Conservation (phyloP, 2,888 invertebrate species). For the Desoria tigrina region DNA sequence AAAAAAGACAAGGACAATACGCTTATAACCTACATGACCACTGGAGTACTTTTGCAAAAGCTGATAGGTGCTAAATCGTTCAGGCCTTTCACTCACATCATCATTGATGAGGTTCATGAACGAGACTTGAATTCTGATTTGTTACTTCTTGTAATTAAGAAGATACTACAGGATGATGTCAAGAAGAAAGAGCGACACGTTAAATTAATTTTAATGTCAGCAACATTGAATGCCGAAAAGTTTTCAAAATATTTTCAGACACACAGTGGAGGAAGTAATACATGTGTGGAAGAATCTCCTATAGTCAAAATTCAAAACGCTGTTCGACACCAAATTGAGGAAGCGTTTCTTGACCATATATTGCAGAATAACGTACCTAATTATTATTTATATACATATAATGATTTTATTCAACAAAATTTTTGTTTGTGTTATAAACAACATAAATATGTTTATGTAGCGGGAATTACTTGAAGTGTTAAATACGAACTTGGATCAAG, state of each 20-base stretch:
- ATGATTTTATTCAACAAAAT: not conserved
- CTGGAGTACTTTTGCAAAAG: slow-evolving; percentile 82
- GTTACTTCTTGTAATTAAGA: slow-evolving; percentile 76
- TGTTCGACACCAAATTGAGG: slow-evolving; percentile 36
- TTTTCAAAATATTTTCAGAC: slow-evolving; percentile 69
- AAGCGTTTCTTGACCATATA: slow-evolving; percentile 40
- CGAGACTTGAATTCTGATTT: slow-evolving; percentile 91
- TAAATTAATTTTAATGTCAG: slow-evolving; percentile 87
- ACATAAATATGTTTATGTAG: slow-evolving; percentile 2
- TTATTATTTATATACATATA: not conserved
- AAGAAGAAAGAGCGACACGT: slow-evolving; percentile 67
- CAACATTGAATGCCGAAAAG: slow-evolving; percentile 76
- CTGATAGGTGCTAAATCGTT: slow-evolving; percentile 70
- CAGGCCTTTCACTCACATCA: slow-evolving; percentile 80
- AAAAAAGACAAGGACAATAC: slow-evolving; percentile 66
- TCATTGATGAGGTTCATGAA: slow-evolving; percentile 93
- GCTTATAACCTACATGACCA: slow-evolving; percentile 81
- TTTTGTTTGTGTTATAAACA: no score
- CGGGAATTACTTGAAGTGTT: slow-evolving; percentile 32
- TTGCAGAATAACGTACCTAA: slow-evolving; percentile 22
- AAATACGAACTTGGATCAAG: slow-evolving; percentile 27
- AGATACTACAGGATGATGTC: slow-evolving; percentile 59
- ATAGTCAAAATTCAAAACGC: slow-evolving; percentile 45
- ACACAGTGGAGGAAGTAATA: slow-evolving; percentile 3
- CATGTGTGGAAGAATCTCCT: slow-evolving; percentile 36